Conservation (phyloP, 1,140 invertebrate species). For the Drosophila funebris region DNA sequence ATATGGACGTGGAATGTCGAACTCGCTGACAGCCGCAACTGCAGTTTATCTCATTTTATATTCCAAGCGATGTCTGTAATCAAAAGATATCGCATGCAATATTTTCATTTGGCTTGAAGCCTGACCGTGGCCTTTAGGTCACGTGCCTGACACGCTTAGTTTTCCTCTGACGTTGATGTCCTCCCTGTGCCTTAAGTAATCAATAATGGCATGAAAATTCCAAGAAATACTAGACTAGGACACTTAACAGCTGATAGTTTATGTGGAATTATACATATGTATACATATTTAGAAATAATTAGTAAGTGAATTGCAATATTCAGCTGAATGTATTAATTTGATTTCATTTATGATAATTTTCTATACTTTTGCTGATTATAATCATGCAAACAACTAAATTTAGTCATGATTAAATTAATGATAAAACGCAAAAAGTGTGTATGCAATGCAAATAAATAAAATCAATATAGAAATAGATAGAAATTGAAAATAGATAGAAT, state of each 20-base stretch:
- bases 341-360: conserved; percentile 4
- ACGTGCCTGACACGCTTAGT: conserved; percentile 51
- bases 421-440: neutral
- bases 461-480: neutral
- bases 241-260: neutral
- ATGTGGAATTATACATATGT: neutral
- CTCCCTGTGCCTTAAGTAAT: neutral
- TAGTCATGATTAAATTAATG: neutral
- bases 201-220: conserved; percentile 6
- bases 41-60: conserved; percentile 72
- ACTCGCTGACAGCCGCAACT: conserved; percentile 53
- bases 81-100: conserved; percentile 69
- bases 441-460: neutral
- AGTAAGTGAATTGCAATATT: neutral
- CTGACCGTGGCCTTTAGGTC: conserved; percentile 40
- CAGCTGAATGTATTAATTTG: neutral
- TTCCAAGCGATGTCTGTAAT: conserved; percentile 59
- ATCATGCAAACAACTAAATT: neutral
- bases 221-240: neutral
- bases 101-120: conserved; percentile 39
- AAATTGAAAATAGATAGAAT: neutral
- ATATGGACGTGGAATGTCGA: conserved; percentile 42
- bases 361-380: neutral
- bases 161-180: conserved; percentile 33
- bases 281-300: neutral